Conservation (phyloP, 1,140 invertebrate species). For the Lordiphosa stackelbergi region DNA sequence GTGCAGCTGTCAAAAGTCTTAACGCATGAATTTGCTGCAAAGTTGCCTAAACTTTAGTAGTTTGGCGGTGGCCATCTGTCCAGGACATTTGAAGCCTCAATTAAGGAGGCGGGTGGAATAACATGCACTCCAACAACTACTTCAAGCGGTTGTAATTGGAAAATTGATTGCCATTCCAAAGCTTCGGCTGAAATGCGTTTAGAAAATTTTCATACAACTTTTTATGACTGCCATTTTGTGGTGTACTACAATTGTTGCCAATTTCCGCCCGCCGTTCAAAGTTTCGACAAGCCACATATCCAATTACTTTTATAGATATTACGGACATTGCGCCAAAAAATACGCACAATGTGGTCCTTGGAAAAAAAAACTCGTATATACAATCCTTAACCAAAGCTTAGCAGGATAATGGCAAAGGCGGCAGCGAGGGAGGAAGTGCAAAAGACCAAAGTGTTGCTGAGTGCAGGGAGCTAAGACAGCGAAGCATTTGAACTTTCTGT, state of each 20-base stretch:
- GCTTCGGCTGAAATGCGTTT: constrained; percentile 20
- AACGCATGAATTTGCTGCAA: constrained; percentile 39
- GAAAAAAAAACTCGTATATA: constrained; percentile 47
- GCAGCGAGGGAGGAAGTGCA: not conserved
- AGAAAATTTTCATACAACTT: constrained; percentile 72
- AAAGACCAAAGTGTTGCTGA: constrained; percentile 41
- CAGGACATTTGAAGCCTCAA: constrained; percentile 24
- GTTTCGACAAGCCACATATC: constrained; percentile 53
- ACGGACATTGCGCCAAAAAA: constrained; percentile 45
- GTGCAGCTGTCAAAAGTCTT: constrained; percentile 60
- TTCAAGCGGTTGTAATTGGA: constrained; percentile 52
- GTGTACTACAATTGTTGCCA: constrained; percentile 64
- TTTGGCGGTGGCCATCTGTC: not conserved
- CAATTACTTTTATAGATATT: constrained; percentile 74
- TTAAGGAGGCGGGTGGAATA: constrained; percentile 12
- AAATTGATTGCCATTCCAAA: constrained; percentile 53
- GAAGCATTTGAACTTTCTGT: constrained; percentile 57
- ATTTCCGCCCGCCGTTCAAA: constrained; percentile 44
- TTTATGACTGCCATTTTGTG: constrained; percentile 66
- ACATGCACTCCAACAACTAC: constrained; percentile 4
- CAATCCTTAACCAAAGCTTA: constrained; percentile 50
- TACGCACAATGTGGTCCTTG: constrained; percentile 61
- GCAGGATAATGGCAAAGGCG: not conserved
- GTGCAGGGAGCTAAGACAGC: constrained; percentile 29
- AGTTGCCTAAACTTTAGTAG: constrained; percentile 25